phyloP scores from a whole-genome alignment of 2,797 vertebrate genomes.

The Streptopelia turtur region DNA sequence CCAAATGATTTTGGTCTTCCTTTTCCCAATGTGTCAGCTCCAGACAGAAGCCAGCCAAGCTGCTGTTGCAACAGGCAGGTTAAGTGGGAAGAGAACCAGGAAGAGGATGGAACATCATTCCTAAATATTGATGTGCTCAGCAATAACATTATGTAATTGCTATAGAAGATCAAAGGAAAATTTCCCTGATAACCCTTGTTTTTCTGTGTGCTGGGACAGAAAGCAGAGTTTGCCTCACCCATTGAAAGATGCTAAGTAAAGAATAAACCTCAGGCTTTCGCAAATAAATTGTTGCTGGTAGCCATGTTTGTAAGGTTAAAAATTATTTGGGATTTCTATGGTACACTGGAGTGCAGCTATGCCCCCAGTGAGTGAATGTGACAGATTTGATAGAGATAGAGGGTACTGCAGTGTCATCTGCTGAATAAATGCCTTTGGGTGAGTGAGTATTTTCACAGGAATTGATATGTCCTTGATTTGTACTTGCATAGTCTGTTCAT shows the following conservation, averaged over 20 bases:
- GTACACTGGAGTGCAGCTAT: not conserved
- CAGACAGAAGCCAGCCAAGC: accelerated
- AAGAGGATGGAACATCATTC: not conserved
- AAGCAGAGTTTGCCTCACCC: not conserved
- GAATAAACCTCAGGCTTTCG: not conserved
- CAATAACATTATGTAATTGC: accelerated
- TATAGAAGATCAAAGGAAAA: not conserved
- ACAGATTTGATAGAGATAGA: not conserved
- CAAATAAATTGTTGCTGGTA: not conserved
- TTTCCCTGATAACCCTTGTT: not conserved
- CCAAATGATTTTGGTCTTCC: not conserved
- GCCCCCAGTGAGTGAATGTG: not conserved
- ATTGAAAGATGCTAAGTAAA: not conserved
- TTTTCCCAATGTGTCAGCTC: not conserved
- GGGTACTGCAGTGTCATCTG: not conserved
- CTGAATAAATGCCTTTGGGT: not conserved
- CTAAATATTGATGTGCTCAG: not conserved
- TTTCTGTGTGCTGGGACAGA: not conserved
- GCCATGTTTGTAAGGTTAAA: not conserved
- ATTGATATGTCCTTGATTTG: not conserved
- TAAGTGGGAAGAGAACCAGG: not conserved
- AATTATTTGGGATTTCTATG: not conserved
- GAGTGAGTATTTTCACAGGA: not conserved
- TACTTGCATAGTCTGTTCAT: not conserved
- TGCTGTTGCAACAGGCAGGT: not conserved